A percentile compares a stretch with the other conserved stretches of the same genome.
These are phyloP conservation scores for Oligia strigilis DNA, from an alignment of 2,888 invertebrate species.

Conservation along the genomic window DNA sequence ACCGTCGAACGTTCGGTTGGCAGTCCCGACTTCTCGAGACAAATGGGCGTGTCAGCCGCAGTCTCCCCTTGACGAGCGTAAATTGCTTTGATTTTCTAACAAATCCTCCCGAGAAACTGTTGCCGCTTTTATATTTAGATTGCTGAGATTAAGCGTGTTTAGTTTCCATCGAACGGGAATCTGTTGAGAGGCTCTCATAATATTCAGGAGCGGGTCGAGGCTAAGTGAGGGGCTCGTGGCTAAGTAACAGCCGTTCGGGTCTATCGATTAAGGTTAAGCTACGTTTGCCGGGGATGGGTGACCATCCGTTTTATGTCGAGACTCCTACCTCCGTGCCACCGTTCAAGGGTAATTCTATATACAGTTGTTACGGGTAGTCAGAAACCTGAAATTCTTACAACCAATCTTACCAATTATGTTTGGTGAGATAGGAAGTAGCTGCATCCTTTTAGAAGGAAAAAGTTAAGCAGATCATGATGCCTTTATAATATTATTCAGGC, in stretches of 20 bases:
- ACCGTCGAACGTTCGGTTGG: slow-evolving; percentile 67
- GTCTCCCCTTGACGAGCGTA: slow-evolving; percentile 78
- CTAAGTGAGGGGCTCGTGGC: background rate
- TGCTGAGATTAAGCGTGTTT: slow-evolving; percentile 64
- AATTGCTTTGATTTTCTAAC: slow-evolving; percentile 82
- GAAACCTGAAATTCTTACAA: background rate
- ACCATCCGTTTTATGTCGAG: background rate
- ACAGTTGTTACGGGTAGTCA: background rate
- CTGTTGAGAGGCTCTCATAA: slow-evolving; percentile 36
- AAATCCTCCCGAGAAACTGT: slow-evolving; percentile 73
- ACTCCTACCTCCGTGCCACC: background rate
- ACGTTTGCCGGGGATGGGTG: background rate
- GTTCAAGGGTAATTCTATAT: no score
- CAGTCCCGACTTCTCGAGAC: slow-evolving; percentile 74
- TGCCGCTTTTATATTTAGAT: slow-evolving; percentile 70
- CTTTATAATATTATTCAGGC: slow-evolving; percentile 6
- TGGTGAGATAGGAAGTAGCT: background rate
- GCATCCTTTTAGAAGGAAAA: background rate
- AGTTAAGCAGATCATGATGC: no score
- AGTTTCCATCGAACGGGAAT: slow-evolving; percentile 50
- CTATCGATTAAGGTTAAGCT: slow-evolving; percentile 1
- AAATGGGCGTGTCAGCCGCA: slow-evolving; percentile 82
- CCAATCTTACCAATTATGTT: background rate
- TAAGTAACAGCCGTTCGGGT: background rate
- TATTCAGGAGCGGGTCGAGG: slow-evolving; percentile 14